Conservation (phyloP, 2,888 invertebrate genomes). For the Apoda limacodes region DNA sequence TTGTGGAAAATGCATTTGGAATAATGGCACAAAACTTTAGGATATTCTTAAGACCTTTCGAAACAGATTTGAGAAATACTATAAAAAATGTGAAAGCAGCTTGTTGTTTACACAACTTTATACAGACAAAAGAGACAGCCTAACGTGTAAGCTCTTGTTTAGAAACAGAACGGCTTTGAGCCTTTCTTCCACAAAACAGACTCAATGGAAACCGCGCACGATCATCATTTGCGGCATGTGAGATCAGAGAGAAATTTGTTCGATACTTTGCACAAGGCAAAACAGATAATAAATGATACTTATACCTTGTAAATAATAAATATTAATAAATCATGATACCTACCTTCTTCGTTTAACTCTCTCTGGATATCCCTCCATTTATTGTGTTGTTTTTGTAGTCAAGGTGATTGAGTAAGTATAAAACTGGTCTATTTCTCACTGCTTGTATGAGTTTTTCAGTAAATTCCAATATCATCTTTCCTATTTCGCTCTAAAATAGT, state of each 20-base stretch:
- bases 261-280: constrained; percentile 10
- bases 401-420: neutral
- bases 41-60: constrained; percentile 12
- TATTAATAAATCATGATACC: constrained; percentile 5
- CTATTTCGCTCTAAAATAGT: constrained; percentile 9
- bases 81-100: constrained; percentile 13
- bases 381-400: constrained; percentile 3
- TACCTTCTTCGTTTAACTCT: constrained; percentile 2
- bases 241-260: constrained; percentile 15
- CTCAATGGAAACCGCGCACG: constrained; percentile 10
- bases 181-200: constrained; percentile 14
- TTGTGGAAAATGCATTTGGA: constrained; percentile 16
- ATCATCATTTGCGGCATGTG: no score
- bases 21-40: constrained; percentile 17
- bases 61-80: constrained; percentile 13
- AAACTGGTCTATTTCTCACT: constrained; percentile 1
- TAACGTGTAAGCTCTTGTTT: constrained; percentile 9
- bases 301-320: neutral
- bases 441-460: constrained; percentile 1
- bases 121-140: constrained; percentile 14
- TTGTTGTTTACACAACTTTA: constrained; percentile 15
- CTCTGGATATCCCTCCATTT: constrained; percentile 4
- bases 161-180: constrained; percentile 13
- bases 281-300: neutral
- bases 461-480: no score